Evolutionary conservation across 2,888 invertebrate species (phyloP).

Genomic region (Drosophila birchii): DNA sequence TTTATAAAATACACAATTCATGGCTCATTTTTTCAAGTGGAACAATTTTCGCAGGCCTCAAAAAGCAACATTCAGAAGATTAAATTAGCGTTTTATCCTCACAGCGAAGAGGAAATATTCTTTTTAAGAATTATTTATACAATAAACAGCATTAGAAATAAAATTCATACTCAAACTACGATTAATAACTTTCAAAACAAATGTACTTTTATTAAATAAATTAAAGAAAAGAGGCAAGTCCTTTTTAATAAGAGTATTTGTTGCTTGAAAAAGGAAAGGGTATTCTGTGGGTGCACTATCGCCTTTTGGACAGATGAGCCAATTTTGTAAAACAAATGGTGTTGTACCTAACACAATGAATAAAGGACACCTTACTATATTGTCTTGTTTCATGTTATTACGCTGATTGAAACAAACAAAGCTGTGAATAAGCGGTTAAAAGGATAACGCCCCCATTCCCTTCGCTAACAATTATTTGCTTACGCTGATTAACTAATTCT

Average conservation of each 20-base stretch:
- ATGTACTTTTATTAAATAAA: background rate
- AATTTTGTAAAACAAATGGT: conserved; percentile 40
- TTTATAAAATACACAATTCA: background rate
- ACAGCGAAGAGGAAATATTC: conserved; percentile 19
- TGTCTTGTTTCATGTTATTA: conserved; percentile 23
- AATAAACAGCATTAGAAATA: background rate
- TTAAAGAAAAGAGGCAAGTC: too few species aligned
- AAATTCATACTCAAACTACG: fast-evolving
- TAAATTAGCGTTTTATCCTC: conserved; percentile 25
- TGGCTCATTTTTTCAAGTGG: conserved; percentile 5
- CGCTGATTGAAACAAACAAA: conserved; percentile 35
- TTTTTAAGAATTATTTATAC: background rate
- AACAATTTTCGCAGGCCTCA: conserved; percentile 42
- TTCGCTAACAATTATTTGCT: conserved; percentile 31
- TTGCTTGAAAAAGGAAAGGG: background rate
- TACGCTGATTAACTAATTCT: conserved; percentile 22
- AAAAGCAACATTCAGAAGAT: conserved; percentile 51
- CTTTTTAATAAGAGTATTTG: background rate
- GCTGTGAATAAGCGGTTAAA: conserved; percentile 9
- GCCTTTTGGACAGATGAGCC: background rate
- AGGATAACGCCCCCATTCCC: conserved; percentile 5
- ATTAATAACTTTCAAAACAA: background rate
- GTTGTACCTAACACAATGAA: conserved; percentile 40
- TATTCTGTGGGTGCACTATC: background rate
- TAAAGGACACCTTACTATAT: conserved; percentile 37